These are phyloP conservation scores for Pseudolaguvia tuberculata DNA, from an alignment of 2,113 vertebrate genomes.

Conservation along the genomic window DNA sequence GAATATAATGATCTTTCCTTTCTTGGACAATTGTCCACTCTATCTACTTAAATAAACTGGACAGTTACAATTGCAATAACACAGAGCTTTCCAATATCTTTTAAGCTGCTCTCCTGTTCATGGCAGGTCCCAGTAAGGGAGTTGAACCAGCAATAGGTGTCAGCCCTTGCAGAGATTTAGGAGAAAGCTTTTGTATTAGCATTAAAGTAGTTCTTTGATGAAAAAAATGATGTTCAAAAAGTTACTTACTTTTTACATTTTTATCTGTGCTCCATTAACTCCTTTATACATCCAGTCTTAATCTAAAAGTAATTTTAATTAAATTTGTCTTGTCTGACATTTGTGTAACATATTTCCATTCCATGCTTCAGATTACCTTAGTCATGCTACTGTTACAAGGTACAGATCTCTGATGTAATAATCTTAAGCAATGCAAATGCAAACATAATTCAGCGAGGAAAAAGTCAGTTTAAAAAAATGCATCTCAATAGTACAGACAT, in stretches of 20 bases:
- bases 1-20: slow-evolving; percentile 6
- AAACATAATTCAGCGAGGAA: neutral
- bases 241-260: neutral
- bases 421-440: neutral
- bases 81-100: slow-evolving; percentile 41
- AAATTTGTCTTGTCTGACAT: neutral
- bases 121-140: slow-evolving; percentile 63
- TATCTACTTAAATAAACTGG: neutral
- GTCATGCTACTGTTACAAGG: neutral
- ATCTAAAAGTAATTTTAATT: too few species aligned
- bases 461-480: neutral
- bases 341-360: neutral
- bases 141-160: slow-evolving; percentile 62
- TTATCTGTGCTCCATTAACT: slow-evolving; percentile 45
- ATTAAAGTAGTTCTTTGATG: slow-evolving; percentile 59
- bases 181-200: slow-evolving; percentile 56
- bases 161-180: slow-evolving; percentile 60
- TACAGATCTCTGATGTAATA: neutral
- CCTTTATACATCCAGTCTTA: slow-evolving; percentile 51
- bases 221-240: slow-evolving; percentile 17
- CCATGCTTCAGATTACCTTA: neutral
- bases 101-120: slow-evolving; percentile 39
- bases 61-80: slow-evolving; percentile 34
- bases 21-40: slow-evolving; percentile 1
- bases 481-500: slow-evolving; percentile 6